Conservation (phyloP, 1,140 invertebrate genomes). For the Sitobion miscanthi region DNA sequence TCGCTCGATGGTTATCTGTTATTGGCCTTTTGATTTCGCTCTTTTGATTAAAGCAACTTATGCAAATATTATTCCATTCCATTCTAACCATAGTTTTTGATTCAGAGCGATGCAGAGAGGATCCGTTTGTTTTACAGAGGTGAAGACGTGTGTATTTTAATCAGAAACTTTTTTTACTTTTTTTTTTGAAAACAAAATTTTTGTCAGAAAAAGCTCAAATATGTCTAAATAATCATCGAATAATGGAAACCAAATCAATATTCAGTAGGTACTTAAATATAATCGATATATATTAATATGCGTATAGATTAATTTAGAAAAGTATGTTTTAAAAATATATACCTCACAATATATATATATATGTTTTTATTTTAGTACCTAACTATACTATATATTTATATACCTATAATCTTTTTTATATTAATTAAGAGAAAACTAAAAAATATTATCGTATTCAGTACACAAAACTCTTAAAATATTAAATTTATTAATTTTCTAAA, state of each 20-base stretch:
- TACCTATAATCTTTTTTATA: no score
- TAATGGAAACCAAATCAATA: not conserved
- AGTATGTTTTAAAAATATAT: not conserved
- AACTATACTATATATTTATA: no score
- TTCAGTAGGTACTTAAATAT: not conserved
- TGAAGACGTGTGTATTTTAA: not conserved
- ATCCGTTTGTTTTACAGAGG: not conserved
- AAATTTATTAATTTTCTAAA: not conserved
- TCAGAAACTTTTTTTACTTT: not conserved
- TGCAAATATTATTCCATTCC: not conserved
- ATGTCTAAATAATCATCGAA: not conserved
- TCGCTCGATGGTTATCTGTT: not conserved
- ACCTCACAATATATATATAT: not conserved
- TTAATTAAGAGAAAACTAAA: no score
- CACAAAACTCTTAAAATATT: not conserved
- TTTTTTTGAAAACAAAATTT: not conserved
- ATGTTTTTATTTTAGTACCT: not conserved
- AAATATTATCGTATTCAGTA: no score
- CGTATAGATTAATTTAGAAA: no score
- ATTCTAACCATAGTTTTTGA: no score
- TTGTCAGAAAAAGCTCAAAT: not conserved
- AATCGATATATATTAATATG: no score
- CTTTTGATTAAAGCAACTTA: not conserved
- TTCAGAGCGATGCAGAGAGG: not conserved
- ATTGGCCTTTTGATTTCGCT: not conserved